Base-by-base conservation (phyloP, 2,888 invertebrate genomes). In the Leucozona laternaria region DNA sequence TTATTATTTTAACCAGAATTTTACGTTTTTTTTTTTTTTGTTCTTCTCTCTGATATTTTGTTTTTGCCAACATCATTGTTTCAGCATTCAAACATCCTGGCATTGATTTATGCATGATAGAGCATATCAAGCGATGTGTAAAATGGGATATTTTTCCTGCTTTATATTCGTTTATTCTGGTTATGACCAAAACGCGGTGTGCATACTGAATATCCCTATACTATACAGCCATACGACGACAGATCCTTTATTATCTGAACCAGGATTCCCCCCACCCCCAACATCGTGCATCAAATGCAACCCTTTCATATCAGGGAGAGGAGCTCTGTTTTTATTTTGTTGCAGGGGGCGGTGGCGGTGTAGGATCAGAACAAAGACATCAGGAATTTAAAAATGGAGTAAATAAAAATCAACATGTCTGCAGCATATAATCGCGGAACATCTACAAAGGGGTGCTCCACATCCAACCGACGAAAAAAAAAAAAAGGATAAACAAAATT, bases 21-120 rank as follows among this genome's bases (percentile, higher is more conserved):
- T 31, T 53, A 25, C 15, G 4, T 40, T 28, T 71, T 25, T 75
- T 37, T 72, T 82, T 79, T 50, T 72, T 50, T 50, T 55, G n/a
- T n/a, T 48, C 20, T 73, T 8, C 8, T 75, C 68, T 79, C 64
- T 64, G 17, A 22, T 28, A 48, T 88, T 72, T 88, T 73, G 81
- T 88, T 75, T 66, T 64, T 77, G 60, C 64, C 43, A 66, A 73
- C 78, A 70, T 73, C 71, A 88, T 88, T 85, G 62, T 79, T 64
- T 57, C 64, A 45, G 60, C 72, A 86, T 79, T 86, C 78, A 86
- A 78, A 82, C 75, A 82, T 78, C 78, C 90, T 89, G 89, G 89
- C 89, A 89, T 90, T 89, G 91, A 89, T 91, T 89, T 90, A 90
- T 91, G 92, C 92, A 91, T 92, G 92, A 90, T 89, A 89, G 89